These are phyloP conservation scores for Hemichromis elongatus DNA, from an alignment of 2,113 vertebrate species.

Conservation along the genomic window DNA sequence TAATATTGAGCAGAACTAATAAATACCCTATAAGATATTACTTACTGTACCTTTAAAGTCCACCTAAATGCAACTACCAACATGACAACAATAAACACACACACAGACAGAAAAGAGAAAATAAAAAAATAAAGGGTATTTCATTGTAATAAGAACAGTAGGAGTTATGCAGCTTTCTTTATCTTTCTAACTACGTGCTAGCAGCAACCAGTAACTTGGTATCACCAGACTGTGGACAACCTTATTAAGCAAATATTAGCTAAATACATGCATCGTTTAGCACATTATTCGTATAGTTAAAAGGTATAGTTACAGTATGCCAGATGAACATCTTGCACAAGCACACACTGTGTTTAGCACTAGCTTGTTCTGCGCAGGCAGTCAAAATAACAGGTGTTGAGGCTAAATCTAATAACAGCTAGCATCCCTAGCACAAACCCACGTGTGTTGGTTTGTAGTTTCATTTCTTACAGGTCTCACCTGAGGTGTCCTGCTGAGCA, in stretches of 20 bases:
- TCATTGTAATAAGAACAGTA: background rate
- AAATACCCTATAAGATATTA: background rate
- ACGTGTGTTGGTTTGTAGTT: background rate
- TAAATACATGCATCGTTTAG: background rate
- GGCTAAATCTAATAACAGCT: background rate
- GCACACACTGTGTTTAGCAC: background rate
- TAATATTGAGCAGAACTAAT: too few relatives aligned
- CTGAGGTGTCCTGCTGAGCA: background rate
- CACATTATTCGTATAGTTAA: background rate
- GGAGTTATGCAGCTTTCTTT: background rate
- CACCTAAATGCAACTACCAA: background rate
- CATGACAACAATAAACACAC: background rate
- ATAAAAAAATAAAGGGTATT: fast-evolving
- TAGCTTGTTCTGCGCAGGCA: background rate
- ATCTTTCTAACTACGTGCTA: background rate
- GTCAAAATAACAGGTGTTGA: background rate
- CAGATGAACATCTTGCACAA: background rate
- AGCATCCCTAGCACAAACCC: background rate
- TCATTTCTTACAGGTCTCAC: background rate
- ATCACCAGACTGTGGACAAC: background rate
- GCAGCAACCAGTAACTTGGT: background rate
- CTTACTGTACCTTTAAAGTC: background rate
- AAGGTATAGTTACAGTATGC: background rate
- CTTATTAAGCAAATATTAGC: background rate
- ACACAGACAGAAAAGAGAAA: fast-evolving